These are phyloP conservation scores for Boloria selene DNA, from an alignment of 2,888 invertebrate genomes.

Conservation along the genomic window DNA sequence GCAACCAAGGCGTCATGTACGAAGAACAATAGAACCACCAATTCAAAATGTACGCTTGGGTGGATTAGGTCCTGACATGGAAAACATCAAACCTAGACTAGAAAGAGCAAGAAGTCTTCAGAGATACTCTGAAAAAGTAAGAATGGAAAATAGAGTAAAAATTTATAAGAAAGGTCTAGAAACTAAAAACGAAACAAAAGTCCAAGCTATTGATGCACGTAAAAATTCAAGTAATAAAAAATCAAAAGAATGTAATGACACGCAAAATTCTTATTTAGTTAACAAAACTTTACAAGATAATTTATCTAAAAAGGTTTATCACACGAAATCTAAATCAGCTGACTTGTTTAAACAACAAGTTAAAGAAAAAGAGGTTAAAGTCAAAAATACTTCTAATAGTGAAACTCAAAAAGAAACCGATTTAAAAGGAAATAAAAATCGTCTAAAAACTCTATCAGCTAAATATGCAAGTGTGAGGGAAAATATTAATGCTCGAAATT, in stretches of 20 bases:
- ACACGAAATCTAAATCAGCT: constrained; percentile 56
- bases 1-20: constrained; percentile 52
- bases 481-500: constrained; percentile 36
- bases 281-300: constrained; percentile 57
- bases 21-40: constrained; percentile 56
- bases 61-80: constrained; percentile 72
- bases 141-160: constrained; percentile 72
- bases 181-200: constrained; percentile 54
- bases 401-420: constrained; percentile 34
- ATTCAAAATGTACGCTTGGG: constrained; percentile 63
- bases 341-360: constrained; percentile 45
- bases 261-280: constrained; percentile 59
- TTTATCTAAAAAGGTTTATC: constrained; percentile 46
- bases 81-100: constrained; percentile 68
- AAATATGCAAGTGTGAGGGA: constrained; percentile 30
- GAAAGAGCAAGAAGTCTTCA: constrained; percentile 75
- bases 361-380: constrained; percentile 32
- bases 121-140: constrained; percentile 74
- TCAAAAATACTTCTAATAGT: constrained; percentile 24
- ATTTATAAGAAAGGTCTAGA: constrained; percentile 68
- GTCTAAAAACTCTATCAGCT: constrained; percentile 30
- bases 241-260: constrained; percentile 43
- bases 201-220: constrained; percentile 35
- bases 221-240: constrained; percentile 40
- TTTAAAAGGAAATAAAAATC: constrained; percentile 29